Evolutionary conservation across 2,797 vertebrate genomes (phyloP), one percentile per base, ranked within the genome.

Genomic region (Hyperoplus immaculatus): DNA sequence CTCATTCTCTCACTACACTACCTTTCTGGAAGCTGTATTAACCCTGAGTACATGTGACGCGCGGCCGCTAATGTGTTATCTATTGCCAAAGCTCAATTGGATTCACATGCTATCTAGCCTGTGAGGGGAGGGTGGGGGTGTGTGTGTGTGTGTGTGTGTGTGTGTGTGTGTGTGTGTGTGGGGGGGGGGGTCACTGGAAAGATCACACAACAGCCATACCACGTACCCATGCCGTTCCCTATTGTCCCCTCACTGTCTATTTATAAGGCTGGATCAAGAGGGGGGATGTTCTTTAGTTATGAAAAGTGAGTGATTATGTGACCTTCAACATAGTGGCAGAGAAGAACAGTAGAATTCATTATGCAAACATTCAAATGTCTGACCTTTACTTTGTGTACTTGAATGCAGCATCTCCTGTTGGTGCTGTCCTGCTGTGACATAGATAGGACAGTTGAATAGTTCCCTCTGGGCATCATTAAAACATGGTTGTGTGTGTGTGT

Each of bases 161-260:
- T 21, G 21, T 21, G 21, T 21, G 21, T 21, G 21, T 21, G 21
- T 21, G 21, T 21, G 21, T 21, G 21, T 21, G 21, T 21, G 21
- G 53, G 73, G 77, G 60, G 69, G 38, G 47, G 14, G 39, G 55
- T 82, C 49, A 67, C 10, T 60, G 64, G 68, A 77, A 62, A 59
- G 50, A 66, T 84, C 69, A 39, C 74, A 59, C 12, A 39, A 45
- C 59, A 57, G 36, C 61, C 70, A 47, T 21, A 57, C 42, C 53
- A 47, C 29, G 3, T 29, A 2, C 49, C 12, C 74, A 12, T 63
- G 43, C 59, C 39, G 36, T 14, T 38, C 72, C 38, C 29, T 42
- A 73, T 84, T 81, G 77, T 82, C 74, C 70, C 58, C 58, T 29
- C 65, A 61, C 60, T 77, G 59, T 65, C 54, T 81, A 78, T 81